Percentiles rank a stretch among this genome's conserved stretches.
These are phyloP conservation scores for Melikaiella ostensackeni DNA, from an alignment of 2,888 invertebrate genomes.

Conservation along the genomic window DNA sequence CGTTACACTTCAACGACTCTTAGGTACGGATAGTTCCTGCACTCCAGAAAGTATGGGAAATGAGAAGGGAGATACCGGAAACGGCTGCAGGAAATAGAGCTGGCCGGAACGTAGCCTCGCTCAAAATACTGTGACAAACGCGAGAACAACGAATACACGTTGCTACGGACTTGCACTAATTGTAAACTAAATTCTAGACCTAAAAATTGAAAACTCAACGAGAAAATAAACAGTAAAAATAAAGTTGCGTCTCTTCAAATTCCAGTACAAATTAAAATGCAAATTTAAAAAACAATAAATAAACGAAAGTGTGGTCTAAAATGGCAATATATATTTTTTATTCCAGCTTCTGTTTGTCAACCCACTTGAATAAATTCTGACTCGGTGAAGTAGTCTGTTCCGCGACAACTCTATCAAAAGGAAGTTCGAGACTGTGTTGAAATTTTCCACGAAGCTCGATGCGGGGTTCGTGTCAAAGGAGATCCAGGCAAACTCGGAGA, in stretches of 20 bases:
- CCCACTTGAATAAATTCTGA: not conserved
- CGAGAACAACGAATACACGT: not conserved
- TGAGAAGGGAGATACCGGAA: not conserved
- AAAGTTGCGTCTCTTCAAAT: no score
- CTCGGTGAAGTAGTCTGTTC: not conserved
- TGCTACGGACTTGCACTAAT: no score
- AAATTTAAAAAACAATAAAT: no score
- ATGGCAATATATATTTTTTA: not conserved
- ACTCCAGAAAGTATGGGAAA: not conserved
- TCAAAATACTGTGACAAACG: not conserved
- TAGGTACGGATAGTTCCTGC: not conserved
- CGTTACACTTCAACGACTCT: not conserved
- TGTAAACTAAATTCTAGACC: no score
- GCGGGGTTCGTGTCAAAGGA: not conserved
- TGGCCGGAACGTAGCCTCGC: not conserved
- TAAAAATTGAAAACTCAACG: no score
- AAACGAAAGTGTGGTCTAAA: no score
- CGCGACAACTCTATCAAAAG: not conserved
- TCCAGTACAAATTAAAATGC: no score
- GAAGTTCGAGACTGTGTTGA: not conserved
- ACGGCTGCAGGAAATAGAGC: constrained; percentile 5
- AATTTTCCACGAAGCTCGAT: no score
- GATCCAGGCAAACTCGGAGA: not conserved
- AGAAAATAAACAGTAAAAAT: no score
- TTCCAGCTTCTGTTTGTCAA: not conserved